Percentiles rank a stretch among this genome's conserved stretches.
phyloP scores from a whole-genome alignment of 2,113 vertebrate genomes.

The Phodopus roborovskii region DNA sequence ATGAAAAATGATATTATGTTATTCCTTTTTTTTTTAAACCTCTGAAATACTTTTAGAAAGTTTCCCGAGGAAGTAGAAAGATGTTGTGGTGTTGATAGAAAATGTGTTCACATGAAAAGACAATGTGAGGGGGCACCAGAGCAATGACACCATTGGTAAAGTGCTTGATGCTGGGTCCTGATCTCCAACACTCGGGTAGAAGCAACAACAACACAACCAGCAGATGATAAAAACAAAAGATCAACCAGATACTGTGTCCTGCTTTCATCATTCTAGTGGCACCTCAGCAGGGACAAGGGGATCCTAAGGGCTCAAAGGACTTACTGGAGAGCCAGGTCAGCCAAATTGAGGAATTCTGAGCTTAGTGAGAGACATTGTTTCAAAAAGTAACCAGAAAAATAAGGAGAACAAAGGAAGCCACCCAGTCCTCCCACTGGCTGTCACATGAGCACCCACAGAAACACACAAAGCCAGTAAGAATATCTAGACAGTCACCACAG shows the following conservation, averaged over 20 bases:
- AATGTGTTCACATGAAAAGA: background rate
- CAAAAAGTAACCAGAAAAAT: background rate
- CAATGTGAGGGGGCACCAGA: background rate
- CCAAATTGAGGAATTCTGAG: background rate
- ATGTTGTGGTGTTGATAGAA: constrained; percentile 7
- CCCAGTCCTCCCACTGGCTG: background rate
- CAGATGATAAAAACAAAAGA: background rate
- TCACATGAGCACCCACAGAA: background rate
- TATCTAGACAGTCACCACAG: background rate
- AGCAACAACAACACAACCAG: background rate
- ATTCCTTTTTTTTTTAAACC: background rate
- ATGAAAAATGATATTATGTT: constrained; percentile 5
- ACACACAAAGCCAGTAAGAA: background rate
- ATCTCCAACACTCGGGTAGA: background rate
- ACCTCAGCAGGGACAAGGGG: too few relatives aligned
- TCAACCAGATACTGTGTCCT: background rate
- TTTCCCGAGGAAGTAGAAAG: constrained; percentile 18
- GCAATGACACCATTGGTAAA: background rate
- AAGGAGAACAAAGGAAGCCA: background rate
- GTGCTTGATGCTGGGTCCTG: too few relatives aligned
- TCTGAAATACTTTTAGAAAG: background rate
- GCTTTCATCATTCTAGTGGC: background rate
- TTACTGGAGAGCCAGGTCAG: background rate
- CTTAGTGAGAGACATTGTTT: background rate
- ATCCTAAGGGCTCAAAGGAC: too few relatives aligned